A percentile compares a stretch with the other conserved stretches of the same genome.
Conservation (phyloP, 2,113 vertebrate genomes). For the Ctenomys sociabilis region DNA sequence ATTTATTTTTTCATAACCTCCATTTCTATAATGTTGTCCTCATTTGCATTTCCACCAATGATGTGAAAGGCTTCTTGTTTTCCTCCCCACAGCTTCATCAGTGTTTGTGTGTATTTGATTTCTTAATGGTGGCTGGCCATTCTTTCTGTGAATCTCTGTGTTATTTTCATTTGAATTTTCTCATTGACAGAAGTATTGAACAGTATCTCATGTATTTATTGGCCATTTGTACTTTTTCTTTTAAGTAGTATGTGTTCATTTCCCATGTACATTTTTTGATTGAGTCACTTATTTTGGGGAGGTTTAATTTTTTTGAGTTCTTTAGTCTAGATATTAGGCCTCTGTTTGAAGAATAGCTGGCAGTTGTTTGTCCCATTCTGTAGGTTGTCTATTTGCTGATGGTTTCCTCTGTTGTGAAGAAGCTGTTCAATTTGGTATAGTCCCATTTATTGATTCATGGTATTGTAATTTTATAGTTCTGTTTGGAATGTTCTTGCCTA, state of each 20-base stretch:
- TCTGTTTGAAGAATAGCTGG: neutral
- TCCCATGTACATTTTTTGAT: neutral
- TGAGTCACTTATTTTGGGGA: neutral
- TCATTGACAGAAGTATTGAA: neutral
- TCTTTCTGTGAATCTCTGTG: neutral
- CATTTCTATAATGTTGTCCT: neutral
- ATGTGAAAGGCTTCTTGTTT: neutral
- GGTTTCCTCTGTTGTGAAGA: neutral
- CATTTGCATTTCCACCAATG: neutral
- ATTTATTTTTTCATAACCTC: neutral
- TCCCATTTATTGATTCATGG: neutral
- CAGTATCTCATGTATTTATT: neutral
- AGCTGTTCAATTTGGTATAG: neutral
- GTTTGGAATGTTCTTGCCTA: neutral
- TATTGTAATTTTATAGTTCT: neutral
- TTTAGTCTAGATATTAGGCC: neutral
- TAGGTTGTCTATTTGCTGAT: neutral
- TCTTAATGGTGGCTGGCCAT: neutral
- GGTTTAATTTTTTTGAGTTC: neutral
- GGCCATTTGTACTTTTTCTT: neutral
- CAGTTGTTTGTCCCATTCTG: neutral
- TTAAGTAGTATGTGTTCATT: neutral
- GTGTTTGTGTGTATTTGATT: neutral
- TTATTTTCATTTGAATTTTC: neutral
- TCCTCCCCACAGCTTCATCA: neutral